These are phyloP conservation scores for Lontra canadensis DNA, from an alignment of 2,113 vertebrate species.

Conservation along the genomic window DNA sequence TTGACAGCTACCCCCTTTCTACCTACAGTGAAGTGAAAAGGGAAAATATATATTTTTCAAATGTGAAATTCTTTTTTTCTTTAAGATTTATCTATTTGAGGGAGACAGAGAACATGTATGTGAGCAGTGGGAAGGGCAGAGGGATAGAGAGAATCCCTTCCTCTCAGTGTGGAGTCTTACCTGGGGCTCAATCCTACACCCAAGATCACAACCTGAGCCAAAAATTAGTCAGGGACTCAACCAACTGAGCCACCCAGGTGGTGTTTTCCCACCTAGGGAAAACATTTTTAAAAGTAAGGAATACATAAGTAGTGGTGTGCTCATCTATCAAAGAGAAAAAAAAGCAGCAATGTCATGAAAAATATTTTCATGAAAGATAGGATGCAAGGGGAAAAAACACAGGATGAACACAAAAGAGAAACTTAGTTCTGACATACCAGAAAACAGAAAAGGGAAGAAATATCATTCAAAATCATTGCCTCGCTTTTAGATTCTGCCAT, in stretches of 20 bases:
- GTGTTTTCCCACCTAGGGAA: too few species aligned
- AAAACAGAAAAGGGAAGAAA: constrained; percentile 45
- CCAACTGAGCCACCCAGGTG: background rate
- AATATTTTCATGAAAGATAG: background rate
- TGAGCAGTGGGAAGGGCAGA: background rate
- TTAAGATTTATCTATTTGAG: background rate
- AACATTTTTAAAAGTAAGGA: constrained; percentile 4
- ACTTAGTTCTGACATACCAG: background rate
- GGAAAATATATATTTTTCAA: background rate
- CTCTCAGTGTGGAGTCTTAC: background rate
- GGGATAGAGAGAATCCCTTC: background rate
- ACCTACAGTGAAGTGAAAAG: background rate
- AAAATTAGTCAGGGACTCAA: background rate
- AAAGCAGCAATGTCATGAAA: background rate
- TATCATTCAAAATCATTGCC: background rate
- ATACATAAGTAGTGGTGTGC: background rate
- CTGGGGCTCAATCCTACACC: background rate
- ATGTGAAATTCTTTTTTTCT: background rate
- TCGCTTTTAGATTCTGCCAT: background rate
- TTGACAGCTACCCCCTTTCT: background rate
- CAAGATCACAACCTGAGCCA: background rate
- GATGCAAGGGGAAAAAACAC: background rate
- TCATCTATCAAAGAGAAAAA: background rate
- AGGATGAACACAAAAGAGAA: constrained; percentile 37
- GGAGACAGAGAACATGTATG: background rate